Base-by-base conservation (phyloP, 1,140 invertebrate genomes). In the Hypothenemus hampei region DNA sequence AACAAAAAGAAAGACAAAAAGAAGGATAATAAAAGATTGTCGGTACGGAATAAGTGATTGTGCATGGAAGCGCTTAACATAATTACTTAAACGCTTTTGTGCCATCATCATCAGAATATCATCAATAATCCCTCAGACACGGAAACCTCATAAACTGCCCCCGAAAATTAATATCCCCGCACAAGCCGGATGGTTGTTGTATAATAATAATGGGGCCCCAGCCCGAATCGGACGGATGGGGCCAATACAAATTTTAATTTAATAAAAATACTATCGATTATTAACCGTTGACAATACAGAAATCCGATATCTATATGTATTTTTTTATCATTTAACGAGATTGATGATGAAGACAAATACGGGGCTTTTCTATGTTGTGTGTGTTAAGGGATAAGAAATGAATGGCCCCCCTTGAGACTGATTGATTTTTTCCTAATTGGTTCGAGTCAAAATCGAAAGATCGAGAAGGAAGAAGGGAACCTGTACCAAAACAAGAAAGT, bases 221-320 rank as follows among this genome's bases (percentile, higher is more conserved):
- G n/a, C 16, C 21, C 40, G 40, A 23, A 43, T 15, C 40, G 18
- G 40, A 23, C 26, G 22, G 13, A 31, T 31, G 13, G 26, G 3
- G 8, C 1, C 4, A 15, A 45, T 26, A 45, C 43, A 45, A 45
- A 45, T 45, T 45, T 45, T 47, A 47, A 47, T 49, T 39, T 49
- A 49, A 49, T 49, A 49, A 39, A 49, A 49, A 37, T 49, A n/a
- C n/a, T 39, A 20, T 49, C 47, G 33, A 49, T 49, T 49, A 49
- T n/a, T n/a, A n/a, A n/a, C n/a, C n/a, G n/a, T n/a, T n/a, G n/a
- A n/a, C n/a, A n/a, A n/a, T n/a, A n/a, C n/a, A n/a, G n/a, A n/a
- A n/a, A n/a, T n/a, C n/a, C n/a, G n/a, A n/a, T n/a, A n/a, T n/a
- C n/a, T n/a, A n/a, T n/a, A n/a, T n/a, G n/a, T n/a, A n/a, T n/a